A percentile compares a stretch with the other conserved stretches of the same genome.
Conservation (phyloP, 2,888 invertebrate genomes). For the Phania funesta region DNA sequence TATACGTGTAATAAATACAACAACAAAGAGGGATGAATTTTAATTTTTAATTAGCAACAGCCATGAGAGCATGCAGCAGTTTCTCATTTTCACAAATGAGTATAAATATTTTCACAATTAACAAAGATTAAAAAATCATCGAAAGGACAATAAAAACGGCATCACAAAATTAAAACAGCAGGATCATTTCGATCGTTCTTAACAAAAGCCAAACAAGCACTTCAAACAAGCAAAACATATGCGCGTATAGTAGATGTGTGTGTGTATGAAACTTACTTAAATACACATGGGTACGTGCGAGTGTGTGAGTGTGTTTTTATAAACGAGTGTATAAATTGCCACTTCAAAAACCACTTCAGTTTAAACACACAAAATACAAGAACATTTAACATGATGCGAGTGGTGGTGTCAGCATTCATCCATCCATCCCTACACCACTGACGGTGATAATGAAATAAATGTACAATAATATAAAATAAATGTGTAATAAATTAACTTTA, state of each 20-base stretch:
- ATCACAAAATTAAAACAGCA: slow-evolving; percentile 59
- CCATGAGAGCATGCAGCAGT: slow-evolving; percentile 28
- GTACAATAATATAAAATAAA: slow-evolving; percentile 64
- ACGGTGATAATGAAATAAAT: slow-evolving; percentile 48
- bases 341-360: slow-evolving; percentile 64
- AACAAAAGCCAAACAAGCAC: slow-evolving; percentile 47
- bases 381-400: not conserved
- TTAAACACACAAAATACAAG: slow-evolving; percentile 44
- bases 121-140: slow-evolving; percentile 75
- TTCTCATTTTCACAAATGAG: slow-evolving; percentile 74
- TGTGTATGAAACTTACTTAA: too few relatives aligned
- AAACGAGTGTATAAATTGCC: slow-evolving; percentile 51
- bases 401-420: slow-evolving; percentile 35
- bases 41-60: slow-evolving; percentile 65
- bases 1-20: not conserved
- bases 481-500: slow-evolving; percentile 68
- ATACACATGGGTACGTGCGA: too few relatives aligned
- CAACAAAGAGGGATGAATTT: slow-evolving; percentile 65
- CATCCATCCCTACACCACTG: slow-evolving; percentile 33
- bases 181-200: slow-evolving; percentile 54
- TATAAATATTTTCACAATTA: slow-evolving; percentile 80
- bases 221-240: slow-evolving; percentile 40
- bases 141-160: slow-evolving; percentile 61
- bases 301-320: slow-evolving; percentile 40
- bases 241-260: slow-evolving; percentile 48